Base-by-base conservation (phyloP, 2,888 invertebrate species). In the Diarsia dahlii region DNA sequence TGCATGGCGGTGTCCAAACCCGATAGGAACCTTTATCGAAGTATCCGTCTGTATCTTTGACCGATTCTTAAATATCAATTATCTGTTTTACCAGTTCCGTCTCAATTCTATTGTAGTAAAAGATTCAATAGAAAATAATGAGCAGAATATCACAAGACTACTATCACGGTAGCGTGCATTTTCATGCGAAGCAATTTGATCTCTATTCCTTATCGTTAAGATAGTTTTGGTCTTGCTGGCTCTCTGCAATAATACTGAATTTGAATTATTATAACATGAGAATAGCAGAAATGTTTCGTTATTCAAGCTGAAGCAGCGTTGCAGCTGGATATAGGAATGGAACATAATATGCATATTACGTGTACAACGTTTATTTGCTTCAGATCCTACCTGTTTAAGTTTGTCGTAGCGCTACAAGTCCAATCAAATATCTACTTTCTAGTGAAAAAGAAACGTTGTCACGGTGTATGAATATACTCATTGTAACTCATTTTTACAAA, bases 241-340 rank as follows among this genome's bases (percentile, higher is more conserved):
- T 64, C 15, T 18, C 39, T 64, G 9, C 20, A 3, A 20, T 50
- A 50, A 64, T 45, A 56, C 34, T 80, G 63, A 64, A 73, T 56
- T 63, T 56, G 54, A 74, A 74, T 56, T 74, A 45, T 50, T 46
- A 74, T 80, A 74, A 64, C 80, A 80, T n/a, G 20, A 23, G 3
- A 63, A 56, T 52, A 58, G 9, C 18, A 69, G 28, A 81, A 45
- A 56, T 15, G 18, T 56, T 68, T 64, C 8, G 52, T 23, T 78
- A 23, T 56, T 46, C 13, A 52, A 48, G 15, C 28, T 50, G 48
- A n/a, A 48, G 10, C 52, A 28, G 34, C 3, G 48, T 6, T 69
- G 28, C 18, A 72, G 13, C 9, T 10, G 28, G 15, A 52, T 3
- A 8, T 48, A 45, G 18, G 6, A 54, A 64, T 46, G 18, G 6